These are phyloP conservation scores for Trichomalopsis sarcophagae DNA, from an alignment of 1,140 invertebrate genomes.

Conservation along the genomic window DNA sequence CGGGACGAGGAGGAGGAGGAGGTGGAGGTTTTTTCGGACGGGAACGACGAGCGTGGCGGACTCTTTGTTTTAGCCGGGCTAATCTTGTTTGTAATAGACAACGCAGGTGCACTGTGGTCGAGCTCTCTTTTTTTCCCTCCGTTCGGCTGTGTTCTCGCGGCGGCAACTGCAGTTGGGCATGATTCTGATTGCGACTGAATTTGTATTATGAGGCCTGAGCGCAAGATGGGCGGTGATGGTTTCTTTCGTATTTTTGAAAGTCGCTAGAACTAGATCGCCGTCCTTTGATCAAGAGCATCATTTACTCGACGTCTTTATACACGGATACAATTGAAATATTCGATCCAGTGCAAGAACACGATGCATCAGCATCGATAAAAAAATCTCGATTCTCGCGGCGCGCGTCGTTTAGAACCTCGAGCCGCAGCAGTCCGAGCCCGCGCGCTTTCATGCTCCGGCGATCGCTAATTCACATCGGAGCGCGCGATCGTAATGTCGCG, in stretches of 20 bases:
- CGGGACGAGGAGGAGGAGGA: background rate
- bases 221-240: too few relatives aligned
- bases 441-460: constrained; percentile 33
- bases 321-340: too few relatives aligned
- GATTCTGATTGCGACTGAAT: too few relatives aligned
- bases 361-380: too few relatives aligned
- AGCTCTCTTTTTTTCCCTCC: background rate
- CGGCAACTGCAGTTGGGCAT: too few relatives aligned
- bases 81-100: constrained; percentile 27
- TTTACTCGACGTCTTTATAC: too few relatives aligned
- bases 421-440: background rate
- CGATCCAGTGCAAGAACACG: too few relatives aligned
- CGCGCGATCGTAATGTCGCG: constrained; percentile 25
- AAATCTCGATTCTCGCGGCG: background rate
- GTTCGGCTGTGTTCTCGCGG: background rate
- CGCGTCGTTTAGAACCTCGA: constrained; percentile 8
- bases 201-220: background rate
- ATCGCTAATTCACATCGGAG: constrained; percentile 30
- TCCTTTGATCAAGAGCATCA: too few relatives aligned
- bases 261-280: too few relatives aligned
- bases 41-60: background rate
- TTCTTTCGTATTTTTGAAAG: too few relatives aligned
- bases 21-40: constrained; percentile 4
- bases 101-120: constrained; percentile 9
- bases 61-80: constrained; percentile 17